phyloP scores from a whole-genome alignment of 2,113 vertebrate species.

The Cygnus buccinator region DNA sequence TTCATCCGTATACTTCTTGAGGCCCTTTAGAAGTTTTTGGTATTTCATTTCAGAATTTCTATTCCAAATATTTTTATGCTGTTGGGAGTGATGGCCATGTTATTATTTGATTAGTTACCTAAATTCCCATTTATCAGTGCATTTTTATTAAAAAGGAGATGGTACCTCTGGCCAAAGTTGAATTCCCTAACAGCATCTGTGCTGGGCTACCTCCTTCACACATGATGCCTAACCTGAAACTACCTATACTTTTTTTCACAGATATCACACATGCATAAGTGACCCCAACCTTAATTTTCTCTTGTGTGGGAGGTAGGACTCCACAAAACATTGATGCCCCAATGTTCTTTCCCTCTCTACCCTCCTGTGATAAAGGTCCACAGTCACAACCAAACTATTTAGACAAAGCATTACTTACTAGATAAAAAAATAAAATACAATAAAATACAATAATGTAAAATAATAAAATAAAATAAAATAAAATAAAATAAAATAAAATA shows the following conservation, averaged over 20 bases:
- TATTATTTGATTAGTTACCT: background rate
- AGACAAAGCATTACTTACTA: background rate
- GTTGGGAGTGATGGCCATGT: background rate
- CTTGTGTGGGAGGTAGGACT: background rate
- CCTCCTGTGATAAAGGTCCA: background rate
- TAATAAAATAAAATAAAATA: too few relatives aligned
- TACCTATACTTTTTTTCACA: background rate
- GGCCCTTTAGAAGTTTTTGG: background rate
- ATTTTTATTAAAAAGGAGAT: background rate
- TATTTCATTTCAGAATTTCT: background rate
- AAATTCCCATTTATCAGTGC: background rate
- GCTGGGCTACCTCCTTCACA: background rate
- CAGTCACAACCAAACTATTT: background rate
- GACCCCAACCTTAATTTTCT: background rate
- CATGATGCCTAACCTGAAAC: background rate
- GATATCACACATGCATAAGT: background rate
- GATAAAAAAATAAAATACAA: background rate
- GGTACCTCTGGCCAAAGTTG: background rate
- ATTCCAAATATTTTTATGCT: background rate
- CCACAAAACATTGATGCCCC: background rate
- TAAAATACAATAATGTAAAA: too few relatives aligned
- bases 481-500: background rate
- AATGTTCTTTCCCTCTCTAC: background rate
- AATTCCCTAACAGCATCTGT: background rate
- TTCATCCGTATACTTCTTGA: background rate